Conservation (phyloP, 2,797 vertebrate genomes). For the Myotis planiceps region DNA sequence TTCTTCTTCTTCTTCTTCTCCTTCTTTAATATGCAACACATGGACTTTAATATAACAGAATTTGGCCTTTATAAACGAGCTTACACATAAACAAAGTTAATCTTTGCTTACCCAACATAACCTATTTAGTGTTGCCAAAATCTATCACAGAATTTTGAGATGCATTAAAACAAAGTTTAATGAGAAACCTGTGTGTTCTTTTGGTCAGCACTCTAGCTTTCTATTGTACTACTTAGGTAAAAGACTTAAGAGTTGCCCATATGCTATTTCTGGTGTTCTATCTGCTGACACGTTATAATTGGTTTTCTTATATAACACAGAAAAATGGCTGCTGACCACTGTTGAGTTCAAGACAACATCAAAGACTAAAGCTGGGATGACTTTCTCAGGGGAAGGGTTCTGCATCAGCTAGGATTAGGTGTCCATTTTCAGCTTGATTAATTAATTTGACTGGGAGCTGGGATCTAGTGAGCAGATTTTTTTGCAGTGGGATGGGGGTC, state of each 20-base stretch:
- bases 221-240: background rate
- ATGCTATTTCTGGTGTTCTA: background rate
- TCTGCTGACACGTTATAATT: background rate
- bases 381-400: background rate
- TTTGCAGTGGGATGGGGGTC: no score
- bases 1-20: rapidly evolving
- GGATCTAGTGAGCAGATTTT: background rate
- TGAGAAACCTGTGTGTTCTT: background rate
- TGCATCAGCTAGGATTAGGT: background rate
- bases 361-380: background rate
- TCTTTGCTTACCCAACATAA: background rate
- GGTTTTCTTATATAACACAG: background rate
- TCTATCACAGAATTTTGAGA: background rate
- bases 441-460: background rate
- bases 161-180: background rate
- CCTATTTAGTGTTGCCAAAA: background rate
- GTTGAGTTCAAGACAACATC: background rate
- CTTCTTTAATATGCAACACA: background rate
- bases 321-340: background rate
- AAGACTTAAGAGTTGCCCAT: background rate
- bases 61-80: background rate
- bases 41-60: background rate
- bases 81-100: background rate
- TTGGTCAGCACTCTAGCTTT: background rate
- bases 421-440: background rate